Evolutionary conservation across 1,140 invertebrate species (phyloP).

Genomic region (Protaetia brevitarsis): DNA sequence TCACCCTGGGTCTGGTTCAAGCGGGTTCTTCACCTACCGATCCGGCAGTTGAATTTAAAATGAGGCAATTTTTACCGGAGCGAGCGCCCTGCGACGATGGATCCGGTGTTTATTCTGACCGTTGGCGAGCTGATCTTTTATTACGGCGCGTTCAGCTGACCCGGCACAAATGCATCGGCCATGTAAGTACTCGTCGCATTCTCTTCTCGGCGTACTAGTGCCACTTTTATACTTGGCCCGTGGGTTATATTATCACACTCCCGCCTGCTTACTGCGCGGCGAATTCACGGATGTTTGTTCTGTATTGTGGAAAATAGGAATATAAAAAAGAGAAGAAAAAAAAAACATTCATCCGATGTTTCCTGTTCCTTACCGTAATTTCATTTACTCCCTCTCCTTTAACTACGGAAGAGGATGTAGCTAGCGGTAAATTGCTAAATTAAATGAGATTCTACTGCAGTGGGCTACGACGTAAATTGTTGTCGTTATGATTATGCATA

Average conservation of each 20-base stretch:
- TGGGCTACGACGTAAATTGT: background rate
- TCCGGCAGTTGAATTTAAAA: conserved; percentile 11
- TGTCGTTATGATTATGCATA: background rate
- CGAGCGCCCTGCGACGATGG: background rate
- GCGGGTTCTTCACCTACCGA: background rate
- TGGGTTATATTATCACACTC: too few relatives aligned
- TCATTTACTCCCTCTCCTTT: background rate
- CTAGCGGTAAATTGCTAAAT: background rate
- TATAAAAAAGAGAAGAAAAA: too few relatives aligned
- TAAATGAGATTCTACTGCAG: background rate
- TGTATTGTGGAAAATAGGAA: background rate
- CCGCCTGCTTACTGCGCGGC: background rate
- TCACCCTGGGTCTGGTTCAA: background rate
- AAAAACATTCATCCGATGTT: background rate
- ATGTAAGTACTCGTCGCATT: background rate
- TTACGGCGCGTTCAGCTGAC: background rate
- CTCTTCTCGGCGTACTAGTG: background rate
- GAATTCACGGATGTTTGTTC: background rate
- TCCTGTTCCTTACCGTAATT: background rate
- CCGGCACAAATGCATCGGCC: background rate
- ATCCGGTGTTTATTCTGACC: conserved; percentile 1
- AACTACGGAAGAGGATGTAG: background rate
- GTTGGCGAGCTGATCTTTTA: conserved; percentile 10
- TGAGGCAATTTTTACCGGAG: conserved; percentile 3
- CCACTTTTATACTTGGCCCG: background rate